These are phyloP conservation scores for Chamaea fasciata DNA, from an alignment of 2,113 vertebrate species.

Conservation along the genomic window DNA sequence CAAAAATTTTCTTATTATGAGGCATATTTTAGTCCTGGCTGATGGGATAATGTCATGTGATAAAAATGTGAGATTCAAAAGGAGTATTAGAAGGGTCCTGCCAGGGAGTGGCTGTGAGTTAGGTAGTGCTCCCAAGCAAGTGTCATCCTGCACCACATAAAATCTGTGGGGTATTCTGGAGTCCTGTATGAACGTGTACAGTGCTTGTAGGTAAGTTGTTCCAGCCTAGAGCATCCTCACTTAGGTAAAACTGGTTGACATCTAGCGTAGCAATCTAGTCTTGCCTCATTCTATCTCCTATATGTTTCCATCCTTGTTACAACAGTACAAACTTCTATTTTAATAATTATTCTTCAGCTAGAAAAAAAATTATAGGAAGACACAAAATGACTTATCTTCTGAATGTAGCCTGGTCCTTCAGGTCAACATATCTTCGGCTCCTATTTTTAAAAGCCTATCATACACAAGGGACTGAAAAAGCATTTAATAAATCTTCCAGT, in stretches of 20 bases:
- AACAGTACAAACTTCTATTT: not conserved
- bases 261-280: not conserved
- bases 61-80: not conserved
- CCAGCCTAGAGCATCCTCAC: not conserved
- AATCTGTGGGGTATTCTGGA: not conserved
- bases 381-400: not conserved
- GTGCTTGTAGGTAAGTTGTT: not conserved
- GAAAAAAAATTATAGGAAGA: not conserved
- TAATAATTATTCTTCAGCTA: not conserved
- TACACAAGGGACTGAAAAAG: not conserved
- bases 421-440: not conserved
- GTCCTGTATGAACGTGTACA: fast-evolving
- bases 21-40: not conserved
- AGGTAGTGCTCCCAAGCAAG: not conserved
- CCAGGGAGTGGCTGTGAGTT: not conserved
- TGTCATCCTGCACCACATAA: not conserved
- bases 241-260: not conserved
- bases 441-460: not conserved
- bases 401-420: not conserved
- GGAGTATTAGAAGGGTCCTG: not conserved
- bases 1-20: not conserved
- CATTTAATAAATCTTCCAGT: not conserved
- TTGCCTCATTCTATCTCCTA: not conserved
- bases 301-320: not conserved
- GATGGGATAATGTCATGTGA: not conserved